Percentiles rank a stretch among this genome's conserved stretches.
Evolutionary conservation across 2,888 invertebrate species (phyloP).

Genomic region (Xestoiulus laeticollis): DNA sequence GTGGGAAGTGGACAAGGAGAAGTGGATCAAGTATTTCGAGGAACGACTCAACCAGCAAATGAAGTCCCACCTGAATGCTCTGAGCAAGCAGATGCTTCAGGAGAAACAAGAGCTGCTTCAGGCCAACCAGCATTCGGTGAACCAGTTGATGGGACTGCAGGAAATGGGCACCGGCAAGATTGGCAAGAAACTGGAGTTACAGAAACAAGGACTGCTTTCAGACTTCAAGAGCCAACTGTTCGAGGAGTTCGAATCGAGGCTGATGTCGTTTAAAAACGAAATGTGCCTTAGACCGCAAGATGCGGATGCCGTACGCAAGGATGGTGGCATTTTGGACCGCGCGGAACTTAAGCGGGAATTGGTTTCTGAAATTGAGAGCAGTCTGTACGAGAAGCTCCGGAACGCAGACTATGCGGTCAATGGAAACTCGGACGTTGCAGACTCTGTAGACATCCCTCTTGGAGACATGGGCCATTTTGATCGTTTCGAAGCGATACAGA

Average conservation of each 20-base stretch:
- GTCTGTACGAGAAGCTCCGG: not conserved
- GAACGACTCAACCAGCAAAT: not conserved
- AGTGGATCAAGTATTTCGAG: slow-evolving; percentile 24
- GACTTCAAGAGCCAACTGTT: not conserved
- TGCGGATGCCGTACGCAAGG: not conserved
- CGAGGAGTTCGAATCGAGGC: not conserved
- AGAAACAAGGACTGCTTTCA: not conserved
- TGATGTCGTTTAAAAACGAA: not conserved
- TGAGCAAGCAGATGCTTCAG: not conserved
- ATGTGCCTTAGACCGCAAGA: not conserved
- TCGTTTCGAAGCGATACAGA: not conserved
- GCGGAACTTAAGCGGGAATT: not conserved
- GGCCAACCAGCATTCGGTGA: not conserved
- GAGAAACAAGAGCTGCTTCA: not conserved
- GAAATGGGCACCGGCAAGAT: not conserved
- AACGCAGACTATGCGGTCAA: not conserved
- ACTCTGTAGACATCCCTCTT: not conserved
- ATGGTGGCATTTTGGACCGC: not conserved
- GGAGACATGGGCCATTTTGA: not conserved
- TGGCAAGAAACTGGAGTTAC: not conserved
- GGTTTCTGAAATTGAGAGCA: not conserved
- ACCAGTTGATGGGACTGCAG: not conserved
- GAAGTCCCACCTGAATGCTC: not conserved
- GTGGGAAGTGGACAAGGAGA: not conserved
- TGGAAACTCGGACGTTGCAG: not conserved